Base-by-base conservation (phyloP, 2,113 vertebrate genomes). In the Isurus oxyrinchus region DNA sequence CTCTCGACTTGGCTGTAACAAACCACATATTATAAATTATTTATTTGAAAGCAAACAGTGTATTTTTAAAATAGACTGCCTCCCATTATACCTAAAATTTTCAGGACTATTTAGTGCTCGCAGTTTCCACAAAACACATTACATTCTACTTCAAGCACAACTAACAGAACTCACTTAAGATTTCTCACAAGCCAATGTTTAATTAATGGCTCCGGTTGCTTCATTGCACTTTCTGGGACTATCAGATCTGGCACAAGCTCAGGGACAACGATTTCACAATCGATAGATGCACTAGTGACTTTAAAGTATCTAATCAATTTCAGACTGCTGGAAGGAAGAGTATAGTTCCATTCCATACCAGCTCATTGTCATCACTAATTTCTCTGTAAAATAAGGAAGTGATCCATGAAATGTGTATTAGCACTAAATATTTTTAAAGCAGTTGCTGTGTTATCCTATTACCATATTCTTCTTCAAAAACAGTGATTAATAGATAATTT, bases 121-220 rank as follows among this genome's bases (percentile, higher is more conserved):
- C 53, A 8, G 31, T 96, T 69, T 53, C 95, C 96, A 14, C 44
- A 69, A 76, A 96, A 66, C 66, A 40, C 35, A 97, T 63, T 72
- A 96, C 35, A 96, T 84, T 23, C 69, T 96, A 79, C 95, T 96
- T 96, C 97, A 96, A 90, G 96, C 96, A 97, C 96, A 96, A 35
- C 97, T 96, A 96, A 96, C 69, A 96, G 67, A 96, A 97, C 0
- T 81, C 79, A 97, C 8, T 96, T 35, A 57, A 97, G 93, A 55
- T 6, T 59, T 96, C 76, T 63, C 96, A 63, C 49, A 95, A 87
- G 40, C 96, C 96, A 96, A 55, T 0, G 96, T 11, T 96, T 76
- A 72, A 96, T 59, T 13, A 96, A 31, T 84, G 97, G 90, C 35
- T 96, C 59, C 69, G 96, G 84, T 87, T 96, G 96, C 8, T 96